phyloP scores from a whole-genome alignment of 2,888 invertebrate species.

The Nomada ferruginata region DNA sequence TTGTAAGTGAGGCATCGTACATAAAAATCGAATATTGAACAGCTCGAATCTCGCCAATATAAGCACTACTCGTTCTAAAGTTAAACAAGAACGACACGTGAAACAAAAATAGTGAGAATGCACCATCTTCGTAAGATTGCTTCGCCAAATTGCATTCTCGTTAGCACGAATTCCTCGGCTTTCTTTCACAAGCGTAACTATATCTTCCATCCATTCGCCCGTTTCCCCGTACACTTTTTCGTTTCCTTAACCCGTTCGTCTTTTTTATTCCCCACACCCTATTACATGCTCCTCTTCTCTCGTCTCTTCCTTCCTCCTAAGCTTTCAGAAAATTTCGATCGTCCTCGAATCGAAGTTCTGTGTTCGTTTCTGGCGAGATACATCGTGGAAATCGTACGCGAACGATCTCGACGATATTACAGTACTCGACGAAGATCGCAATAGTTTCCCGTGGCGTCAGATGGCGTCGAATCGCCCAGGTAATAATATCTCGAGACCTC shows the following conservation, averaged over 20 bases:
- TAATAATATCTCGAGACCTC: constrained; percentile 7
- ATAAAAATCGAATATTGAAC: too few relatives aligned
- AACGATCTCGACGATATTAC: constrained; percentile 19
- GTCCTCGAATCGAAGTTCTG: constrained; percentile 4
- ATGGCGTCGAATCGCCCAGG: not conserved
- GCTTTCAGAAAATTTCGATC: constrained; percentile 37
- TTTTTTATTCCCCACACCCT: not conserved
- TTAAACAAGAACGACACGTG: not conserved
- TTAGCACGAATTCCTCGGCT: constrained; percentile 51
- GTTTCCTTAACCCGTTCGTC: constrained; percentile 10
- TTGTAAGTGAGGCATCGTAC: too few relatives aligned
- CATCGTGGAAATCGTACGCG: not conserved
- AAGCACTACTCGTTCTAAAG: too few relatives aligned
- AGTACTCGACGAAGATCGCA: not conserved
- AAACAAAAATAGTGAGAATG: not conserved
- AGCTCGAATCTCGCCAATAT: too few relatives aligned
- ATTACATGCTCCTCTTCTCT: not conserved
- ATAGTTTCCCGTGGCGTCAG: not conserved
- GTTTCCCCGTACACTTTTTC: not conserved
- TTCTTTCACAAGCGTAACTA: constrained; percentile 30
- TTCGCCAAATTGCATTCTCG: constrained; percentile 56
- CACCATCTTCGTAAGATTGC: constrained; percentile 29
- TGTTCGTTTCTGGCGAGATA: not conserved
- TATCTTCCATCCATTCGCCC: constrained; percentile 16
- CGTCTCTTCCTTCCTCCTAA: not conserved